These are phyloP conservation scores for Neosilurus hyrtlii DNA, from an alignment of 2,797 vertebrate genomes.

Conservation along the genomic window DNA sequence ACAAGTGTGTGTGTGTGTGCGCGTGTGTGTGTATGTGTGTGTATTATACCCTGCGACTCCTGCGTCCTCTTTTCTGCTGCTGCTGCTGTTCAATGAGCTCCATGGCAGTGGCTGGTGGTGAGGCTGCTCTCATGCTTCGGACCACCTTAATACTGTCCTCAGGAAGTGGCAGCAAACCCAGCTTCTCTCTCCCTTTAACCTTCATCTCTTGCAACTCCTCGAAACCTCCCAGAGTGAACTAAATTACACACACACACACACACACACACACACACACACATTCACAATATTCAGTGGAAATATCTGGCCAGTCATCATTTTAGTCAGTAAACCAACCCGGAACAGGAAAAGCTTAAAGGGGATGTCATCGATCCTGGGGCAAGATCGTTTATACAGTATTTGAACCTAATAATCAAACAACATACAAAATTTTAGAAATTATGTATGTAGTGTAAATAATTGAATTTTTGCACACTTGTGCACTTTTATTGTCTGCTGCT, in stretches of 20 bases:
- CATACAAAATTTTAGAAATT: no score
- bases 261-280: slow-evolving; percentile 15
- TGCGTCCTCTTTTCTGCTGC: slow-evolving; percentile 85
- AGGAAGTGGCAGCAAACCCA: slow-evolving; percentile 79
- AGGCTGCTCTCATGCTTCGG: slow-evolving; percentile 86
- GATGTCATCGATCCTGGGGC: no score
- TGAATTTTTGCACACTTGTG: no score
- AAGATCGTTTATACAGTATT: no score
- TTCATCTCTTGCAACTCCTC: slow-evolving; percentile 87
- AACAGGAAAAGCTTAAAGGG: not conserved
- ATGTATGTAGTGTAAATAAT: no score
- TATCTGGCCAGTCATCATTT: not conserved
- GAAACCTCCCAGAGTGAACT: slow-evolving; percentile 95
- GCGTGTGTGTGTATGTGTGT: slow-evolving; percentile 5
- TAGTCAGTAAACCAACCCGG: not conserved
- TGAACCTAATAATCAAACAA: no score
- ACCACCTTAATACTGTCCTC: slow-evolving; percentile 96
- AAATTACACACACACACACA: slow-evolving; percentile 22
- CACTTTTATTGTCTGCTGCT: no score
- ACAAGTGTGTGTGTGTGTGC: not conserved
- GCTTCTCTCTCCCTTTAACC: slow-evolving; percentile 74
- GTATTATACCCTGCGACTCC: slow-evolving; percentile 83
- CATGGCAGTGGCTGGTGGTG: slow-evolving; percentile 85
- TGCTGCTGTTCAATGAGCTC: slow-evolving; percentile 91
- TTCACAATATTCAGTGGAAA: not conserved